Evolutionary conservation across 2,888 invertebrate species (phyloP).

Genomic region (Therioaphis trifolii): DNA sequence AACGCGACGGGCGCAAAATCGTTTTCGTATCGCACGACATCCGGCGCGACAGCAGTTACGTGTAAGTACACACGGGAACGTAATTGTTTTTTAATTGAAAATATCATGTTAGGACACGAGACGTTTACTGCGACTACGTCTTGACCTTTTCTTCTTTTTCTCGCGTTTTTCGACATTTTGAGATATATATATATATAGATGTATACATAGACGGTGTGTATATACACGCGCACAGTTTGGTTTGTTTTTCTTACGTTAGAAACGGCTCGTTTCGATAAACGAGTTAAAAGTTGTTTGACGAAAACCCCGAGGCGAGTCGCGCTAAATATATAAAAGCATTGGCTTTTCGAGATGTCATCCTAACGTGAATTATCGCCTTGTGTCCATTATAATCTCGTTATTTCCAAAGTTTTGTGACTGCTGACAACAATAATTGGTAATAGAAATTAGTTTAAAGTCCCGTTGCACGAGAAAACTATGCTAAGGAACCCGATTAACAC

Average conservation of each 20-base stretch:
- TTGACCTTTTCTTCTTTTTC: not conserved
- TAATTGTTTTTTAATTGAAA: no score
- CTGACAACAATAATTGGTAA: not conserved
- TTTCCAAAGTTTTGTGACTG: not conserved
- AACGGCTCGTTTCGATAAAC: not conserved
- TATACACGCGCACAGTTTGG: not conserved
- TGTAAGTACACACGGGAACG: no score
- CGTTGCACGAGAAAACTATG: no score
- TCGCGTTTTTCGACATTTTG: not conserved
- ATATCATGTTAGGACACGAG: no score
- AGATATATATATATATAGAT: no score
- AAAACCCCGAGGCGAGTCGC: not conserved
- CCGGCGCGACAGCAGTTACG: no score
- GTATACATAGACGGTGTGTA: no score
- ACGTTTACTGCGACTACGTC: not conserved
- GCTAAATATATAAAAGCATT: not conserved
- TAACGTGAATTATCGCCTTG: not conserved
- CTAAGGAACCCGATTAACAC: no score
- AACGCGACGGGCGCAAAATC: no score
- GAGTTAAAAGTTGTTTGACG: conserved; percentile 21
- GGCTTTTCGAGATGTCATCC: not conserved
- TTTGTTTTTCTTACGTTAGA: not conserved
- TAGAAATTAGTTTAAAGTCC: not conserved
- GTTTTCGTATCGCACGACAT: no score
- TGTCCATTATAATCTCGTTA: not conserved